Conservation (phyloP, 2,888 invertebrate genomes). For the Exocentrus adspersus region DNA sequence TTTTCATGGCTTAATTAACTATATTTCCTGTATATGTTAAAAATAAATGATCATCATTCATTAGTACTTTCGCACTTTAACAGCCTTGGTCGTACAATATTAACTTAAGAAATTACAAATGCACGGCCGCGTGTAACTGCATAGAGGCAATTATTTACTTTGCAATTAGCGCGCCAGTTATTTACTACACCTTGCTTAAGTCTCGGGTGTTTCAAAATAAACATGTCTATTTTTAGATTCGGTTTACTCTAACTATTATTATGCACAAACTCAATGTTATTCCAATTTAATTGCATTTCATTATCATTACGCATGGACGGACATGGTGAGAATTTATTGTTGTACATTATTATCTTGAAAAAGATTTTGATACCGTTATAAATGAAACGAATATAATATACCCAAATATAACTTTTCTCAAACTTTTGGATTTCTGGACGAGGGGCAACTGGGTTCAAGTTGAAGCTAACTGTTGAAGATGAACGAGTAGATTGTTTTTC, state of each 20-base stretch:
- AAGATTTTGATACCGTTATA: too few relatives aligned
- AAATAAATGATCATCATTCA: background rate
- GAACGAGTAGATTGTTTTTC: too few relatives aligned
- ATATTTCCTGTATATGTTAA: too few relatives aligned
- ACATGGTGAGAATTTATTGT: background rate
- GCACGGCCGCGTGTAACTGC: background rate
- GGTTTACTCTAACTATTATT: background rate
- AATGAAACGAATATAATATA: too few relatives aligned
- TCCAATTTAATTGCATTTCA: background rate
- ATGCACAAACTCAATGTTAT: background rate
- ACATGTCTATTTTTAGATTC: constrained; percentile 7
- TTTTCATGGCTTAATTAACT: too few relatives aligned
- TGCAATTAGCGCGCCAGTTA: background rate
- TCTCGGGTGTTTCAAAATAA: constrained; percentile 5
- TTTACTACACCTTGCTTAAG: constrained; percentile 9
- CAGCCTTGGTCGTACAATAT: background rate
- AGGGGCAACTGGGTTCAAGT: too few relatives aligned
- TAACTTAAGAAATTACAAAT: constrained; percentile 3
- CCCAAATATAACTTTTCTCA: too few relatives aligned
- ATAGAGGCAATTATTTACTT: background rate
- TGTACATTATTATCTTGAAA: too few relatives aligned
- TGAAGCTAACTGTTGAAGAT: too few relatives aligned
- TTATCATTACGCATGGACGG: background rate
- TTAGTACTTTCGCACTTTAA: background rate
- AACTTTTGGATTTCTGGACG: too few relatives aligned